Base-by-base conservation (phyloP, 2,888 invertebrate species). In the Allygus modestus region DNA sequence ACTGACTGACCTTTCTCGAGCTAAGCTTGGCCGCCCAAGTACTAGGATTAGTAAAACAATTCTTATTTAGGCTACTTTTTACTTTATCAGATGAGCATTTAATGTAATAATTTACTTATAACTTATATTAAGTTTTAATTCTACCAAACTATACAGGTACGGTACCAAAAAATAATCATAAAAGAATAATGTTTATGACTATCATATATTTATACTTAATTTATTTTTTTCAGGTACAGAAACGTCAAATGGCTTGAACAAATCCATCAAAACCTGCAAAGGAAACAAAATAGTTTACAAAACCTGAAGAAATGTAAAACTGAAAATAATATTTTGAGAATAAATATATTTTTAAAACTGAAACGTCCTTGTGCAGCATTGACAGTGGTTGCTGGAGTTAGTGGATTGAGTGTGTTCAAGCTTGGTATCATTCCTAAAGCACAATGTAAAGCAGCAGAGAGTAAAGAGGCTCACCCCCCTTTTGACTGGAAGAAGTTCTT, bases 401-500 rank as follows among this genome's bases (percentile, higher is more conserved):
- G 65, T 65, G 65, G 65, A 15, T 65, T 65, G 31, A 31, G 65
- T 65, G 0, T 65, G 15, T 15, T 65, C 26, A 65, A 65, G 28
- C 15, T 65, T 28, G 26, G 65, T 28, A 0, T 31, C 9, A 2
- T 26, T 31, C 65, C 65, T 65, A 9, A 65, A 31, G 65, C 17
- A 15, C 17, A 65, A 12, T 65, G 65, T 65, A 65, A 65, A 65
- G 15, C 31, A 31, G 65, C 65, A 31, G 31, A 65, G 2, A 65
- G 17, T 28, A 65, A 65, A 65, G 65, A 65, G 28, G 65, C 1
- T 15, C 12, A 2, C 9, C 75, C 71, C 15, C 26, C 41, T 15
- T 82, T 82, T 71, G 82, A 82, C 89, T 97, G 97, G 97, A 91
- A 90, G 26, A 93, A 92, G 85, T 94, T 98, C 86, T 93, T 95